Evolutionary conservation across 30 jellyfish, hydroid and myxozoan species (phyloP).

Genomic region (Catostylus mosaicus): DNA sequence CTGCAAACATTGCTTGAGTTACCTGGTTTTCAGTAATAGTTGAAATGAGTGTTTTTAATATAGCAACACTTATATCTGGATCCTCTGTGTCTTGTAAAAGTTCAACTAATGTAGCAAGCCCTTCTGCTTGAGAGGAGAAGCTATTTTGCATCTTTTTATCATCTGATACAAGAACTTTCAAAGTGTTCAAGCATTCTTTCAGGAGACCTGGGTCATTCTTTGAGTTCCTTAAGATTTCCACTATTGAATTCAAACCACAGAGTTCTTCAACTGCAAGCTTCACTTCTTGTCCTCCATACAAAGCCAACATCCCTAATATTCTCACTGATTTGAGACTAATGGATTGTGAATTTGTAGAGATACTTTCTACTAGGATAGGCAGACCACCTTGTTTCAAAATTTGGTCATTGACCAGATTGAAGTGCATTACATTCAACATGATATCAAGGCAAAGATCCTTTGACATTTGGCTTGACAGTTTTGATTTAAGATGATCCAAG

Average conservation of each 20-base stretch:
- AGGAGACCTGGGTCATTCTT: constrained; percentile 23
- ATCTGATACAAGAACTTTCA: constrained; percentile 25
- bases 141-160: constrained; percentile 49
- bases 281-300: constrained; percentile 44
- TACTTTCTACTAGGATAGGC: constrained; percentile 7
- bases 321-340: constrained; percentile 24
- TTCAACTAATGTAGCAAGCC: constrained; percentile 17
- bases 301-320: constrained; percentile 48
- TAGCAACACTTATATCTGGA: constrained; percentile 1
- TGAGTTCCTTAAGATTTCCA: constrained; percentile 9
- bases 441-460: constrained; percentile 40
- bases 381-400: constrained; percentile 11
- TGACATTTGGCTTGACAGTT: constrained; percentile 27
- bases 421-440: constrained; percentile 5
- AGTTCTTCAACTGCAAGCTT: constrained; percentile 45
- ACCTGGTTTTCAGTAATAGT: constrained; percentile 15
- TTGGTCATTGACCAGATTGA: constrained; percentile 4
- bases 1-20: constrained; percentile 32
- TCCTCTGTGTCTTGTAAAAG: constrained; percentile 17
- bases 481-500: constrained; percentile 28
- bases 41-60: constrained; percentile 20
- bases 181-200: constrained; percentile 34
- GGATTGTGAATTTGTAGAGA: neutral
- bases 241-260: constrained; percentile 34
- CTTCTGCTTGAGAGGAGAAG: constrained; percentile 33